Evolutionary conservation across 2,113 vertebrate species (phyloP).

Genomic region (Phalacrocorax pelagicus): DNA sequence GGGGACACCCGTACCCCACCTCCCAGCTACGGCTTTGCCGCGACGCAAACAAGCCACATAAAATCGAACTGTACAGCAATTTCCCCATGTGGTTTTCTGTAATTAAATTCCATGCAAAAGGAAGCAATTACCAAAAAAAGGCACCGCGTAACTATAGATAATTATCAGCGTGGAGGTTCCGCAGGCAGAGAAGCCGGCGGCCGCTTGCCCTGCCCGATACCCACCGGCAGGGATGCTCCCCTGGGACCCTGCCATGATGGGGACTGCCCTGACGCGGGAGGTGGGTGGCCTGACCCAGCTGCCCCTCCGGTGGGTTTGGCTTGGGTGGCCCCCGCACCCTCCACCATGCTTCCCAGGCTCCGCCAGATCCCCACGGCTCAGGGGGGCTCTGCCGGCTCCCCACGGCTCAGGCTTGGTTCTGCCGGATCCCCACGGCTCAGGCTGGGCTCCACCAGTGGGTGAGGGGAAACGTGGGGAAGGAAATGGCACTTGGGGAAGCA

Average conservation of each 20-base stretch:
- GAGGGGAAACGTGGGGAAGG: neutral
- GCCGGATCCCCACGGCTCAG: neutral
- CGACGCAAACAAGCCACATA: fast-evolving
- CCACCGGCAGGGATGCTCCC: neutral
- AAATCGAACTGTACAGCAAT: fast-evolving
- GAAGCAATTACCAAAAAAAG: constrained; percentile 9
- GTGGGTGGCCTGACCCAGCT: neutral
- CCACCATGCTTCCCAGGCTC: neutral
- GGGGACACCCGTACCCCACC: fast-evolving
- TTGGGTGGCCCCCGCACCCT: neutral
- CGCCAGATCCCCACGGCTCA: fast-evolving
- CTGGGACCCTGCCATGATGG: fast-evolving
- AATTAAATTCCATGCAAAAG: constrained; percentile 32
- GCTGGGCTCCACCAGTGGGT: neutral
- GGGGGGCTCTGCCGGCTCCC: neutral
- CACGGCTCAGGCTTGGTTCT: fast-evolving
- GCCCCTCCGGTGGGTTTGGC: neutral
- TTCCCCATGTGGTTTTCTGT: neutral
- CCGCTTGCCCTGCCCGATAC: neutral
- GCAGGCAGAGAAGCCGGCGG: neutral
- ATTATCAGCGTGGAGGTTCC: neutral
- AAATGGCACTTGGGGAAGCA: neutral
- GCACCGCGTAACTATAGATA: neutral
- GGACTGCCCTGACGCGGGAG: neutral
- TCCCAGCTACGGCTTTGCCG: neutral